Evolutionary conservation across 2,113 vertebrate species (phyloP).

Genomic region (Dicentrarchus labrax): DNA sequence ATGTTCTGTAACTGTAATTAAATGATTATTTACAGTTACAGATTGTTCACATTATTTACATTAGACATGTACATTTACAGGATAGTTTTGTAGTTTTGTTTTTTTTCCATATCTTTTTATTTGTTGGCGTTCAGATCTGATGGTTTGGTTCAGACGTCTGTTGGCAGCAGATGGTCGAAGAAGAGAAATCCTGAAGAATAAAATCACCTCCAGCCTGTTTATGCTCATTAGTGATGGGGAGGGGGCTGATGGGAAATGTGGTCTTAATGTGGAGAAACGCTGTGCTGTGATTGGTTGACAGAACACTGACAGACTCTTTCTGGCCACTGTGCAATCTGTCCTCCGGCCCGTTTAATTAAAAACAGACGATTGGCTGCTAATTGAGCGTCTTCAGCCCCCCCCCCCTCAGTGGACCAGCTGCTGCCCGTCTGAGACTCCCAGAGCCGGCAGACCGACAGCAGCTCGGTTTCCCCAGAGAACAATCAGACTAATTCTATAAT

Average conservation of each 20-base stretch:
- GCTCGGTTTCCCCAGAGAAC: conserved; percentile 44
- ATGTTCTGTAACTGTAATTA: too few species aligned
- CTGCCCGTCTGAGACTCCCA: conserved; percentile 36
- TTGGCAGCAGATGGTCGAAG: conserved; percentile 35
- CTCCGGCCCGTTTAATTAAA: conserved; percentile 36
- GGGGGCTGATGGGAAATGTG: conserved; percentile 24
- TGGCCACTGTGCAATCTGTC: conserved; percentile 38
- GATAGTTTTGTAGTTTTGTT: too few species aligned
- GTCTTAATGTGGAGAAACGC: not conserved
- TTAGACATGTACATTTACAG: too few species aligned
- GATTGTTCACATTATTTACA: too few species aligned
- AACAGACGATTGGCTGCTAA: conserved; percentile 49
- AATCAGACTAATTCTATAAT: not conserved
- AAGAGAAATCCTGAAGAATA: conserved; percentile 15
- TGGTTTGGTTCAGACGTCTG: not conserved
- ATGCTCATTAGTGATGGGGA: not conserved
- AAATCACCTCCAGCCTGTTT: not conserved
- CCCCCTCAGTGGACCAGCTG: conserved; percentile 40
- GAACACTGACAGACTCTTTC: conserved; percentile 11
- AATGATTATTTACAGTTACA: too few species aligned
- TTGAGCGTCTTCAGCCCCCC: conserved; percentile 17
- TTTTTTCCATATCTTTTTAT: too few species aligned
- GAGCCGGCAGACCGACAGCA: conserved; percentile 34
- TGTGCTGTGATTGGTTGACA: not conserved
- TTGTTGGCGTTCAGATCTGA: too few species aligned